phyloP scores from a whole-genome alignment of 1,140 invertebrate genomes.

The Drosophila mayri region DNA sequence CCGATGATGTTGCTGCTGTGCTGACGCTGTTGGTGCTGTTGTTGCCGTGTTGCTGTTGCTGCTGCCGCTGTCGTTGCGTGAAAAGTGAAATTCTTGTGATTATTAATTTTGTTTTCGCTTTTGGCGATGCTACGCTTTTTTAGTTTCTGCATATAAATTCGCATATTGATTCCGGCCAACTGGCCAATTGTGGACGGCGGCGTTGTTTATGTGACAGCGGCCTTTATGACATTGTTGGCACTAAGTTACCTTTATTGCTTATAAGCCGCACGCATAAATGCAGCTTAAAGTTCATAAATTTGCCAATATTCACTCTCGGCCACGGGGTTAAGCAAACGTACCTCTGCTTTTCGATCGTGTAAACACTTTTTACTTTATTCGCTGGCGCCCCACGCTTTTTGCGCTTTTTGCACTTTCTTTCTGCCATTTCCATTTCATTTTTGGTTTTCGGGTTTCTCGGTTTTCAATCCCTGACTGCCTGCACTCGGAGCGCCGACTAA shows the following conservation, averaged over 20 bases:
- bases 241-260: constrained; percentile 83
- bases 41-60: constrained; percentile 18
- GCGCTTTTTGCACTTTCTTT: constrained; percentile 25
- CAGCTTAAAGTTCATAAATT: constrained; percentile 82
- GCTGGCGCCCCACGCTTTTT: constrained; percentile 53
- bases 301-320: constrained; percentile 61
- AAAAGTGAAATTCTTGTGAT: constrained; percentile 83
- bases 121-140: constrained; percentile 75
- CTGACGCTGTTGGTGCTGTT: constrained; percentile 14
- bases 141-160: constrained; percentile 70
- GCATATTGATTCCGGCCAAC: constrained; percentile 63
- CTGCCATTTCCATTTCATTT: constrained; percentile 18
- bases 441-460: constrained; percentile 14
- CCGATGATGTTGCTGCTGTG: constrained; percentile 39
- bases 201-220: constrained; percentile 71
- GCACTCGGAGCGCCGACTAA: constrained; percentile 48
- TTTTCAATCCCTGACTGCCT: constrained; percentile 7
- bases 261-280: constrained; percentile 83
- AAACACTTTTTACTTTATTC: constrained; percentile 53
- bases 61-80: constrained; percentile 65
- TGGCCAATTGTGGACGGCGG: constrained; percentile 9
- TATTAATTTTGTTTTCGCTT: constrained; percentile 84
- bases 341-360: constrained; percentile 33
- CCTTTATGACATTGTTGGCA: constrained; percentile 80
- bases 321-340: constrained; percentile 39